These are phyloP conservation scores for Tipula unca DNA, from an alignment of 2,888 invertebrate genomes.

Conservation along the genomic window DNA sequence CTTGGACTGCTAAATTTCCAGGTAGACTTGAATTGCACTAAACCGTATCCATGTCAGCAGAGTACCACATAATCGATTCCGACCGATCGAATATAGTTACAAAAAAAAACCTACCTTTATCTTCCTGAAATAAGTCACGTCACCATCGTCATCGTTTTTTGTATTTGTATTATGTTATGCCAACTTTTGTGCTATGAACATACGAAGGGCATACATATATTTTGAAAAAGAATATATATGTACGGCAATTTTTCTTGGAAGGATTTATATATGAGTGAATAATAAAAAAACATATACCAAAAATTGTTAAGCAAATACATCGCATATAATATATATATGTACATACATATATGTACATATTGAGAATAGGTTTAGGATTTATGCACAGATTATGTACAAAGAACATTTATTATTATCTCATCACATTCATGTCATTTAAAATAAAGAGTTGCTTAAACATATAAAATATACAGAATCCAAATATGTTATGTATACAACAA, in stretches of 20 bases:
- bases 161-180: neutral
- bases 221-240: neutral
- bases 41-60: neutral
- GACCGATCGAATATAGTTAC: neutral
- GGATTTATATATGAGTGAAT: neutral
- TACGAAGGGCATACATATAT: neutral
- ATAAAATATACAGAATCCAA: neutral
- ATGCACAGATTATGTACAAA: neutral
- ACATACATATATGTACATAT: no score
- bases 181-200: neutral
- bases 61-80: neutral
- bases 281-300: neutral
- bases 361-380: neutral
- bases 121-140: neutral
- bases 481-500: neutral
- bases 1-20: no score
- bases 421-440: neutral
- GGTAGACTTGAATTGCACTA: no score
- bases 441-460: neutral
- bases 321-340: no score
- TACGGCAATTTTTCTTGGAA: neutral
- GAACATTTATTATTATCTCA: neutral
- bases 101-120: neutral
- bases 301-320: no score
- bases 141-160: neutral